Conservation (phyloP, 2,888 invertebrate genomes). For the Diaperis boleti region DNA sequence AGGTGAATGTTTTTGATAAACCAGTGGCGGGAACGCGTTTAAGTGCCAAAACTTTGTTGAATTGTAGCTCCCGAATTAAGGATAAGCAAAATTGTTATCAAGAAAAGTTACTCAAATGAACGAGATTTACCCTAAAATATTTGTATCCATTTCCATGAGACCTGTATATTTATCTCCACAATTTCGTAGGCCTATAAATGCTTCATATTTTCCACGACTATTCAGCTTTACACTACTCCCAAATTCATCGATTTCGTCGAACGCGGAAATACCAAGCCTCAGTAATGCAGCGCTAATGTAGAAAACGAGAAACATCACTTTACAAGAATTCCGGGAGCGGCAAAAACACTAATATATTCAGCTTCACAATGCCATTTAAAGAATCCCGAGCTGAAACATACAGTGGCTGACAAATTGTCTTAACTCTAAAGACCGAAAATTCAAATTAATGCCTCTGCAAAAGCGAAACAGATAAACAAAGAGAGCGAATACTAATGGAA, state of each 20-base stretch:
- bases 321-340: constrained; percentile 41
- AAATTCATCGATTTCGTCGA: not conserved
- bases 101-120: no score
- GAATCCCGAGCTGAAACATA: constrained; percentile 43
- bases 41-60: no score
- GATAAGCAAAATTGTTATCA: no score
- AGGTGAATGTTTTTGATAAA: no score
- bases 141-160: no score
- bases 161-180: no score
- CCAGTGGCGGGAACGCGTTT: no score
- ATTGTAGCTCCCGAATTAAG: no score
- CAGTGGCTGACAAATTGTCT: constrained; percentile 49
- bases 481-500: constrained; percentile 51
- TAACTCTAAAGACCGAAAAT: constrained; percentile 50
- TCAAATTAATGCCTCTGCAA: constrained; percentile 49
- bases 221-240: not conserved
- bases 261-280: not conserved
- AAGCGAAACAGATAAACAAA: constrained; percentile 46
- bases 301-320: constrained; percentile 43
- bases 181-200: no score
- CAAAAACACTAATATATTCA: constrained; percentile 45
- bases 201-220: no score
- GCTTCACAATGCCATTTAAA: constrained; percentile 46
- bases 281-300: constrained; percentile 35
- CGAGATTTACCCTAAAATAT: no score